Conservation (phyloP, 1,140 invertebrate species). For the Macrosteles quadrilineatus region DNA sequence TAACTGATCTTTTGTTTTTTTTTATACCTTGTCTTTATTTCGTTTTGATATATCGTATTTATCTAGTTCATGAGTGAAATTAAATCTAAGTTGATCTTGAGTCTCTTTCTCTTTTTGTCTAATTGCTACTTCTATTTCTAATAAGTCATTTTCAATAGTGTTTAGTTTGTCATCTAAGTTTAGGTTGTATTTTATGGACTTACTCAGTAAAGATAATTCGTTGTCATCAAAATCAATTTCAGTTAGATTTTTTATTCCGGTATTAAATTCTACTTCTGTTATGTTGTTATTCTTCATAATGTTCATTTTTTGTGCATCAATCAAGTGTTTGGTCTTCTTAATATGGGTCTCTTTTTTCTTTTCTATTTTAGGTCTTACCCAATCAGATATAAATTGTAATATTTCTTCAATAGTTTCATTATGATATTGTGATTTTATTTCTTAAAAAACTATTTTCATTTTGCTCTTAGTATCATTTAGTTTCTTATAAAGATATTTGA, state of each 20-base stretch:
- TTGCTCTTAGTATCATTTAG: not conserved
- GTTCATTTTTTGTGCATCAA: not conserved
- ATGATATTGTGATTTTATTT: not conserved
- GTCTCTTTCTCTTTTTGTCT: not conserved
- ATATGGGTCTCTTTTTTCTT: not conserved
- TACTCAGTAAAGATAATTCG: not conserved
- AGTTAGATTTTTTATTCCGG: not conserved
- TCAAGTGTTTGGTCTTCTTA: not conserved
- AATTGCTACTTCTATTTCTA: not conserved
- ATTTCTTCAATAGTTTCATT: not conserved
- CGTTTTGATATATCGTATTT: not conserved
- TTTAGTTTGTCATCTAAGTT: too few relatives aligned
- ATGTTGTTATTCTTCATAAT: not conserved
- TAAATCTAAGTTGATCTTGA: not conserved
- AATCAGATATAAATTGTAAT: not conserved
- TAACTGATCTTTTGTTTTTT: not conserved
- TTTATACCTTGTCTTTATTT: not conserved
- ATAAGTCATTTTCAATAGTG: not conserved
- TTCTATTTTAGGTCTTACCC: not conserved
- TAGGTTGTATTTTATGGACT: too few relatives aligned
- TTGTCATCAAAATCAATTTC: not conserved
- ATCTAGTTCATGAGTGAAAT: not conserved
- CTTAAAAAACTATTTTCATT: not conserved
- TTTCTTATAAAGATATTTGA: not conserved
- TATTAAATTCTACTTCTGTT: not conserved